Evolutionary conservation across 2,113 vertebrate genomes (phyloP).

Genomic region (Xyrauchen texanus): DNA sequence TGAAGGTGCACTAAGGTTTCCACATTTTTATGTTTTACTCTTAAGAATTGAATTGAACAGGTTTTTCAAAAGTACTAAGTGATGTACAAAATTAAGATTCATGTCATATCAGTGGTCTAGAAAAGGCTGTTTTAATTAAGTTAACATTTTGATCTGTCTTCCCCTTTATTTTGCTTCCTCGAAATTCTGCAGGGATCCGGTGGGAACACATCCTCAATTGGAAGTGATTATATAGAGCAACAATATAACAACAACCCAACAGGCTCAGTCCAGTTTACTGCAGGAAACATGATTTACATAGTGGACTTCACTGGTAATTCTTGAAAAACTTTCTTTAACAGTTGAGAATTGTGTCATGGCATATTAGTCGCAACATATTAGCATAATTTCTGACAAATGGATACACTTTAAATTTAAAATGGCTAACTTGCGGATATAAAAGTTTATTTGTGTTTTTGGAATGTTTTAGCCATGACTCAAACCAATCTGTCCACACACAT

Average conservation of each 20-base stretch:
- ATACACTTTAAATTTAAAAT: background rate
- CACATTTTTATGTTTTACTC: no score
- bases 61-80: no score
- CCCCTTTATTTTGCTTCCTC: background rate
- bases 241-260: constrained; percentile 48
- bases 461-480: constrained; percentile 66
- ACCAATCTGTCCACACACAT: constrained; percentile 57
- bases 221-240: constrained; percentile 59
- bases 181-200: constrained; percentile 42
- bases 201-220: constrained; percentile 44
- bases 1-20: no score
- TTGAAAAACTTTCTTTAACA: background rate
- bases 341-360: no score
- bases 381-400: no score
- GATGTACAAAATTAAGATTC: no score
- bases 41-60: no score
- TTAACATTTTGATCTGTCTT: no score
- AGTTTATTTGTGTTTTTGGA: background rate
- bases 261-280: constrained; percentile 54
- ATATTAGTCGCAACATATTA: no score
- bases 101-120: no score
- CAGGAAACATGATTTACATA: constrained; percentile 44
- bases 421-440: background rate
- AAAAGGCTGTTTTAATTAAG: no score
- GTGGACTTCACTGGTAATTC: constrained; percentile 60